Percentiles rank a stretch among this genome's conserved stretches.
Conservation (phyloP, 2,888 invertebrate genomes). For the Psococerastis gibbosa region DNA sequence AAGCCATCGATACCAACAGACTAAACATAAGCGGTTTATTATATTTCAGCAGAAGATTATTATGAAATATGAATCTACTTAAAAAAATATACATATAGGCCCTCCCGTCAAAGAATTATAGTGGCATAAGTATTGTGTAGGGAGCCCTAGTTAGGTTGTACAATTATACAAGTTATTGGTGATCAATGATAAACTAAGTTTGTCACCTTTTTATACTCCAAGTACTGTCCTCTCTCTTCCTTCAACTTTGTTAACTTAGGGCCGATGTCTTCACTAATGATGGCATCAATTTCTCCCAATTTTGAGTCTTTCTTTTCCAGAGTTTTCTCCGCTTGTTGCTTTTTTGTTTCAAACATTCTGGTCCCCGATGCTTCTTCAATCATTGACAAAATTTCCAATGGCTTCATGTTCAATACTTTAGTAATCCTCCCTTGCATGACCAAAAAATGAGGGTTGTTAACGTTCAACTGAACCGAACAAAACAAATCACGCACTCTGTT, state of each 20-base stretch:
- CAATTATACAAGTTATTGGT: no score
- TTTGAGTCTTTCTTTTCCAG: constrained; percentile 88
- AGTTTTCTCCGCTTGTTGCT: constrained; percentile 62
- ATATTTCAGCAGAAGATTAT: no score
- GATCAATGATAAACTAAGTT: no score
- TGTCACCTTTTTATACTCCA: constrained; percentile 66
- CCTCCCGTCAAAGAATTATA: no score
- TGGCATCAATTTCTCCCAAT: constrained; percentile 64
- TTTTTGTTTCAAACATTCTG: constrained; percentile 88
- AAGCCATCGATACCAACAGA: no score
- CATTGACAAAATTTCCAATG: constrained; percentile 90
- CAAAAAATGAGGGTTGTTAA: constrained; percentile 97
- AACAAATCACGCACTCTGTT: constrained; percentile 86
- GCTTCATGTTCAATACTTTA: constrained; percentile 98
- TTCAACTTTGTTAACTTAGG: constrained; percentile 73
- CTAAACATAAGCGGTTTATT: no score
- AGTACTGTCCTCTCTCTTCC: constrained; percentile 63
- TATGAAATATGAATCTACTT: no score
- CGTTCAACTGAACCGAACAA: constrained; percentile 90
- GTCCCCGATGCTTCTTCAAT: constrained; percentile 98
- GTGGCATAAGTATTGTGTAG: no score
- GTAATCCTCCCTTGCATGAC: constrained; percentile 99
- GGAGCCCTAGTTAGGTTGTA: no score
- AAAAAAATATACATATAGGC: no score
- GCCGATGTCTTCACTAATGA: constrained; percentile 68